Conservation (phyloP, 2,888 invertebrate genomes). For the Eupithecia exiguata region DNA sequence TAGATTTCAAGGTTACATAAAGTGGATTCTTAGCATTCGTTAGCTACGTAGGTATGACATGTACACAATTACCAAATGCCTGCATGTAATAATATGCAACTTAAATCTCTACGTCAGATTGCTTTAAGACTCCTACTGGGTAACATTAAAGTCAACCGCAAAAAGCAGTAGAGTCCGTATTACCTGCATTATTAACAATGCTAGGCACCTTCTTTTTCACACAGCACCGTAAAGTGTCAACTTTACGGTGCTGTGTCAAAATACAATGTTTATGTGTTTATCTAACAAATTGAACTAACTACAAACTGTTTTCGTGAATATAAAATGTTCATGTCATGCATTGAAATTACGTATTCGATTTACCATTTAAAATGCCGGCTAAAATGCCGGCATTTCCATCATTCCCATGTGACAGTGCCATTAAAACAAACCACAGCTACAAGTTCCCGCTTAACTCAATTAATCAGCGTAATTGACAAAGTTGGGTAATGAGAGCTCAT, state of each 20-base stretch:
- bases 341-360: not conserved
- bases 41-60: too few species aligned
- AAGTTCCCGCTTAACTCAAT: not conserved
- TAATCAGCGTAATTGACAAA: constrained; percentile 9
- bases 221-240: too few species aligned
- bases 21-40: too few species aligned
- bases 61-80: not conserved
- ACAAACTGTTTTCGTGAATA: not conserved
- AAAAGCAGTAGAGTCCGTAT: too few species aligned
- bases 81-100: too few species aligned
- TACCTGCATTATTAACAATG: not conserved
- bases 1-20: not conserved
- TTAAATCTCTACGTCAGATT: too few species aligned
- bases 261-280: too few species aligned
- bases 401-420: not conserved
- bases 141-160: too few species aligned
- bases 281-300: not conserved
- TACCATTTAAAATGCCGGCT: not conserved
- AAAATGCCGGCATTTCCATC: not conserved
- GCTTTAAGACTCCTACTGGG: too few species aligned
- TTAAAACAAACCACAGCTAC: not conserved
- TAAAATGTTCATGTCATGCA: not conserved
- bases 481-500: not conserved
- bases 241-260: too few species aligned
- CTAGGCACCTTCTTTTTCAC: not conserved